Evolutionary conservation across 2,888 invertebrate genomes (phyloP).

Genomic region (Drosophila rellima): DNA sequence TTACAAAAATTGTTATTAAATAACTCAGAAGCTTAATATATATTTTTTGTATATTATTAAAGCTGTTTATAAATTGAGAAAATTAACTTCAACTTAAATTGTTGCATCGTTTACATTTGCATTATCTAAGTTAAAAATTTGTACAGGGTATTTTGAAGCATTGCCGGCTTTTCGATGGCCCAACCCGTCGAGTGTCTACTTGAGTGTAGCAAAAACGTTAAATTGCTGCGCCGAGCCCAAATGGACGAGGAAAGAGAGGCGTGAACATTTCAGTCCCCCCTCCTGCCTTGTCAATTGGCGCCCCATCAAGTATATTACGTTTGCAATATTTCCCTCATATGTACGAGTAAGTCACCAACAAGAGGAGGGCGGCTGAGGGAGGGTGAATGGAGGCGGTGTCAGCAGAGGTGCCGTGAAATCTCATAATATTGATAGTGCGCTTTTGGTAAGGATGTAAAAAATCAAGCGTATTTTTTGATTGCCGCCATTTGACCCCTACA

Average conservation of each 20-base stretch:
- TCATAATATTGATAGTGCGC: slow-evolving; percentile 76
- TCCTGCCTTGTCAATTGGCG: slow-evolving; percentile 6
- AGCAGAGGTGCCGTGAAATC: slow-evolving; percentile 55
- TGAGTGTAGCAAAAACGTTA: slow-evolving; percentile 64
- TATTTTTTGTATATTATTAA: too few relatives aligned
- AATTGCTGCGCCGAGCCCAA: slow-evolving; percentile 56
- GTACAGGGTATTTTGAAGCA: slow-evolving; percentile 27
- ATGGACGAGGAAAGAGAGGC: slow-evolving; percentile 1
- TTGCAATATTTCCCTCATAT: slow-evolving; percentile 70
- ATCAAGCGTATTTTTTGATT: slow-evolving; percentile 71
- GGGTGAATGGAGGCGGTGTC: slow-evolving; percentile 4
- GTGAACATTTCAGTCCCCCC: slow-evolving; percentile 30
- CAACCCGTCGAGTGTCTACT: slow-evolving; percentile 60
- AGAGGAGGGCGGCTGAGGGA: neutral
- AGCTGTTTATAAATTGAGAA: too few relatives aligned
- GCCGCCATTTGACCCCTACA: slow-evolving; percentile 56
- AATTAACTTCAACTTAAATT: neutral
- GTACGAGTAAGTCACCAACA: neutral
- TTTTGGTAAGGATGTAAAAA: slow-evolving; percentile 53
- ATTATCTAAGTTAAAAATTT: neutral
- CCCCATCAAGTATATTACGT: slow-evolving; percentile 74
- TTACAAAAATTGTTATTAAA: too few relatives aligned
- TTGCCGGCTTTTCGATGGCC: slow-evolving; percentile 31
- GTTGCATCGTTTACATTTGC: too few relatives aligned
- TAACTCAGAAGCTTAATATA: too few relatives aligned